These are phyloP conservation scores for Leuctra nigra DNA, from an alignment of 2,888 invertebrate genomes.

Conservation along the genomic window DNA sequence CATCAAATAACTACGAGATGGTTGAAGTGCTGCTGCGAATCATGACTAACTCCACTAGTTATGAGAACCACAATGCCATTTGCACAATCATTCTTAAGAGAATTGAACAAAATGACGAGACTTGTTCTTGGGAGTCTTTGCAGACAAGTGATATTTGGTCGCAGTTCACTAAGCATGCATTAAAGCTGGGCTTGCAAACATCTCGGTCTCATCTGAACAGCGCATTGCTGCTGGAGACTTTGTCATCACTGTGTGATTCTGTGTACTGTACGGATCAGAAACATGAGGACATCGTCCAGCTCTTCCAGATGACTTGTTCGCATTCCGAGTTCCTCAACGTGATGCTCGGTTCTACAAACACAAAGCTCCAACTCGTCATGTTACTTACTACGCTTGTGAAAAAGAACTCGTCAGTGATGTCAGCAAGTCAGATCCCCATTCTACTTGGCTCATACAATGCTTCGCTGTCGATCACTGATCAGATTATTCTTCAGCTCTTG, in stretches of 20 bases:
- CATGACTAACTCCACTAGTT: background rate
- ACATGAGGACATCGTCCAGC: slow-evolving; percentile 44
- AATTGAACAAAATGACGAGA: slow-evolving; percentile 31
- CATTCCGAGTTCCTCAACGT: slow-evolving; percentile 72
- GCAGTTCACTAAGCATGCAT: slow-evolving; percentile 43
- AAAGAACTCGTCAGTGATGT: slow-evolving; percentile 58
- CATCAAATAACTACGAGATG: too few relatives aligned
- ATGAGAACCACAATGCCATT: slow-evolving; percentile 30
- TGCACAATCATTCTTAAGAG: slow-evolving; percentile 31
- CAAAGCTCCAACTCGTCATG: slow-evolving; percentile 51
- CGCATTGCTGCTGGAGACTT: slow-evolving; percentile 47
- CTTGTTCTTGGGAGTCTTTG: slow-evolving; percentile 33
- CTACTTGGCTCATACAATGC: slow-evolving; percentile 74
- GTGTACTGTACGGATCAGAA: slow-evolving; percentile 47
- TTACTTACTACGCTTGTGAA: slow-evolving; percentile 56
- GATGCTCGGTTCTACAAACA: slow-evolving; percentile 45
- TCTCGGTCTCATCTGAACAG: slow-evolving; percentile 37
- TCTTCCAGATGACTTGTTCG: slow-evolving; percentile 67
- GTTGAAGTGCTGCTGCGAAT: too few relatives aligned
- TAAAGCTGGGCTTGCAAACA: slow-evolving; percentile 58
- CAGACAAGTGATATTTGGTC: slow-evolving; percentile 36
- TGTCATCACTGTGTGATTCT: slow-evolving; percentile 50
- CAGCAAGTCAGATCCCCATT: slow-evolving; percentile 62
- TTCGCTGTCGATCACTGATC: slow-evolving; percentile 61
- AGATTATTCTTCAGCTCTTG: slow-evolving; percentile 57